A percentile compares a stretch with the other conserved stretches of the same genome.
phyloP scores from a whole-genome alignment of 2,113 vertebrate genomes.

The Labeo catla region DNA sequence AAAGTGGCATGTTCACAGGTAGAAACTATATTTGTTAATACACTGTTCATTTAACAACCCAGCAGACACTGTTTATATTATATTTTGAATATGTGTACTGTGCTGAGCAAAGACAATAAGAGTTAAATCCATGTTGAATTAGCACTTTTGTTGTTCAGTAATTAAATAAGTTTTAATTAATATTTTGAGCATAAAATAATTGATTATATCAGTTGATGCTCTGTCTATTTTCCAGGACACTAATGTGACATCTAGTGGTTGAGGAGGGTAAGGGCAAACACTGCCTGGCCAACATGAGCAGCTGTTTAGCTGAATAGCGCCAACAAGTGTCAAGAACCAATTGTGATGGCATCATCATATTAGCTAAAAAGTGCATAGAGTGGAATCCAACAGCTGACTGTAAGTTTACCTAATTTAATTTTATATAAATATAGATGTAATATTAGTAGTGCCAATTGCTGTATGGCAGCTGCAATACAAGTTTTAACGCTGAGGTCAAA shows the following conservation, averaged over 20 bases:
- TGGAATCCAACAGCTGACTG: conserved; percentile 2
- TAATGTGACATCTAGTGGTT: conserved; percentile 32
- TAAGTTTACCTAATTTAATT: background rate
- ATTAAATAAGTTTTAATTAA: background rate
- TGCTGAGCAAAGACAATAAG: background rate
- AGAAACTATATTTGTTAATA: background rate
- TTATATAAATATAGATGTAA: background rate
- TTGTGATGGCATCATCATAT: background rate
- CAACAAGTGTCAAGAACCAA: background rate
- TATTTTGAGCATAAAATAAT: background rate
- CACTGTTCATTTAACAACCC: background rate
- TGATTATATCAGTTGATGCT: background rate
- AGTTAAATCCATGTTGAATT: background rate
- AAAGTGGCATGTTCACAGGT: no score
- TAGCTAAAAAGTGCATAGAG: background rate
- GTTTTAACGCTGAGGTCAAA: background rate
- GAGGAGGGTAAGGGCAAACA: conserved; percentile 20
- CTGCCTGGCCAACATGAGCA: background rate
- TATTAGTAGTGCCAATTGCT: background rate
- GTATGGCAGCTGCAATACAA: background rate
- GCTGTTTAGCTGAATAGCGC: background rate
- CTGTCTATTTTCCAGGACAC: background rate
- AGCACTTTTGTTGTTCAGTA: background rate
- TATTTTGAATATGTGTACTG: background rate
- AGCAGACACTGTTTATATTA: background rate